Base-by-base conservation (phyloP, 1,140 invertebrate genomes). In the Hypsibius dujardini region DNA sequence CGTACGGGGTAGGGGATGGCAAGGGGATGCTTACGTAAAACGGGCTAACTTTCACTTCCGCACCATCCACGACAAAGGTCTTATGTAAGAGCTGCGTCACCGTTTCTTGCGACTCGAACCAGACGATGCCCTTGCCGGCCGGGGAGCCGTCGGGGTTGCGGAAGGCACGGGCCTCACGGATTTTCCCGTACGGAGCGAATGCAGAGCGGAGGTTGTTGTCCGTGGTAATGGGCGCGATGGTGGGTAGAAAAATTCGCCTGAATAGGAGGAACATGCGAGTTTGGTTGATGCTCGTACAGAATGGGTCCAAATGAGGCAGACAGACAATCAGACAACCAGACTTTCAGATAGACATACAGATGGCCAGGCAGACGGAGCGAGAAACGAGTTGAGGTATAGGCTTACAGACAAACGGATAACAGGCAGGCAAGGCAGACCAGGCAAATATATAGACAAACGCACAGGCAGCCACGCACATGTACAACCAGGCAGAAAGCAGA, bases 221-320 rank as follows among this genome's bases (percentile, higher is more conserved):
- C 42, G 12, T 67, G 12, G 62, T 67, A 67, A 15, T 15, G 12
- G 62, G 62, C 62, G 62, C 3, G 3, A 67, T 7, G 62, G 3
- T 45, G 62, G 62, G 62, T 67, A 67, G 3, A 42, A 67, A 42
- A 15, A 67, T 67, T 42, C 62, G 12, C 12, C 62, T 67, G 62
- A n/a, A 56, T 28, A 28, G 28, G 28, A 28, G 28, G 28, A 28
- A 28, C 28, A 28, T 28, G 28, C 28, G 28, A 28, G 28, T 28
- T n/a, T 28, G 28, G 28, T 28, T 28, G 28, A 28, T 28, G 28
- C 28, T 28, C 28, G 28, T 28, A 28, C 28, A 28, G 28, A 28
- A 28, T 28, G 28, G 28, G 28, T 28, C 0, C 28, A 28, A 28
- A n/a, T 28, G 28, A 28, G 28, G 28, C 28, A 28, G 28, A 28